phyloP scores from a whole-genome alignment of 1,140 invertebrate species.

The Scaptomyza pallida region DNA sequence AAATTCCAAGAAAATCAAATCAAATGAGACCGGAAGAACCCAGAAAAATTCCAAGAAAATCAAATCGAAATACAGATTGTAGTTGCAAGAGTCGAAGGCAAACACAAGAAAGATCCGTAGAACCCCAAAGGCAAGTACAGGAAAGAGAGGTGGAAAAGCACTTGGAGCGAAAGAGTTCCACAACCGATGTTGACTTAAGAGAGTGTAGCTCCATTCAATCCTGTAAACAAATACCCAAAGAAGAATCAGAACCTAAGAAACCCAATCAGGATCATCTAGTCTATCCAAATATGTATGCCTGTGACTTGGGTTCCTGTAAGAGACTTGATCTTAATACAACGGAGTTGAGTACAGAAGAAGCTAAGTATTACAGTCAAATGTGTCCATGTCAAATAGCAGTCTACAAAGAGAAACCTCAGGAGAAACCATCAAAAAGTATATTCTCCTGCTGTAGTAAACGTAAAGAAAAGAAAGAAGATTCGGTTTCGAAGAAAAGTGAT shows the following conservation, averaged over 20 bases:
- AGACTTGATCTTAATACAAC: not conserved
- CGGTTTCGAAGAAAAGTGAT: not conserved
- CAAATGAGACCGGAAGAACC: no score
- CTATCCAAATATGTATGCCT: not conserved
- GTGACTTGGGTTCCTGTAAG: not conserved
- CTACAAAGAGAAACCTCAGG: no score
- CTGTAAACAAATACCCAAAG: no score
- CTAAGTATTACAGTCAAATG: no score
- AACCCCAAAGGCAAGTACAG: no score
- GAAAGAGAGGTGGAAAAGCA: not conserved
- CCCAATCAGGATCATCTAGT: not conserved
- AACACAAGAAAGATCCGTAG: not conserved
- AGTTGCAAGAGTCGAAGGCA: not conserved
- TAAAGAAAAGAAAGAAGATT: no score
- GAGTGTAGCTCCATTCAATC: no score
- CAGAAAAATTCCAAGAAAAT: not conserved
- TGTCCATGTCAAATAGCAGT: no score
- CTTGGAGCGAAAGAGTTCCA: not conserved
- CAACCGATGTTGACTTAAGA: not conserved
- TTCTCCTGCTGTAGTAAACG: no score
- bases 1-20: not conserved
- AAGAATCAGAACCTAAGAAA: no score
- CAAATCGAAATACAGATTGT: not conserved
- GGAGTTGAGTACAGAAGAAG: no score
- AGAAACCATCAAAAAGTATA: no score